Evolutionary conservation across 2,888 invertebrate genomes (phyloP).

Genomic region (Pantelozetes paolii): DNA sequence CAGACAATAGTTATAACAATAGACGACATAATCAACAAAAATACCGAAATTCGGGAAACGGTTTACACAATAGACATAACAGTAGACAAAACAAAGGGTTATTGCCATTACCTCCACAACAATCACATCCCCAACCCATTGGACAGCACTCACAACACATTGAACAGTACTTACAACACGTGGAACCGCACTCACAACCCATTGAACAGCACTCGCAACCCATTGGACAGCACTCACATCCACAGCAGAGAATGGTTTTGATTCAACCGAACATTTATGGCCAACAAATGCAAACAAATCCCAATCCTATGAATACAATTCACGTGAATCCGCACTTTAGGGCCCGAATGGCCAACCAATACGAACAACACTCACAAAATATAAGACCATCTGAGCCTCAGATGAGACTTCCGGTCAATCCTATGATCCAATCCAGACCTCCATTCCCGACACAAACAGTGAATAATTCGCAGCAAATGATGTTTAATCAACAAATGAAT

Average conservation of each 20-base stretch:
- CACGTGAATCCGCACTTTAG: constrained; percentile 31
- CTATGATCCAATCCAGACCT: background rate
- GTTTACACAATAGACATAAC: background rate
- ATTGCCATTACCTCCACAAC: background rate
- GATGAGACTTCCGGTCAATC: background rate
- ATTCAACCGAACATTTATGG: constrained; percentile 12
- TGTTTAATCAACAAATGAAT: constrained; percentile 11
- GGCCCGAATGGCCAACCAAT: constrained; percentile 11
- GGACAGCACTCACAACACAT: background rate
- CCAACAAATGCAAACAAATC: constrained; percentile 22
- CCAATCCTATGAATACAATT: constrained; percentile 22
- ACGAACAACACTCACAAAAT: background rate
- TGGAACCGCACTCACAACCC: background rate
- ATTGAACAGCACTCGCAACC: background rate
- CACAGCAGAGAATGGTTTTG: constrained; percentile 22
- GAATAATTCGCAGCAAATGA: constrained; percentile 23
- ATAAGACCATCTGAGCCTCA: background rate
- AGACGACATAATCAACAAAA: constrained; percentile 21
- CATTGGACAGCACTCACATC: background rate
- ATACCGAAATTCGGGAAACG: background rate
- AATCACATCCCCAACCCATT: background rate
- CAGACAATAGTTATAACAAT: constrained; percentile 1
- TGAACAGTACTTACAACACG: no score
- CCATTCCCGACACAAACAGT: background rate
- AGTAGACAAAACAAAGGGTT: background rate